A percentile compares a stretch with the other conserved stretches of the same genome.
Evolutionary conservation across 2,888 invertebrate genomes (phyloP).

Genomic region (Deroplatys truncata): DNA sequence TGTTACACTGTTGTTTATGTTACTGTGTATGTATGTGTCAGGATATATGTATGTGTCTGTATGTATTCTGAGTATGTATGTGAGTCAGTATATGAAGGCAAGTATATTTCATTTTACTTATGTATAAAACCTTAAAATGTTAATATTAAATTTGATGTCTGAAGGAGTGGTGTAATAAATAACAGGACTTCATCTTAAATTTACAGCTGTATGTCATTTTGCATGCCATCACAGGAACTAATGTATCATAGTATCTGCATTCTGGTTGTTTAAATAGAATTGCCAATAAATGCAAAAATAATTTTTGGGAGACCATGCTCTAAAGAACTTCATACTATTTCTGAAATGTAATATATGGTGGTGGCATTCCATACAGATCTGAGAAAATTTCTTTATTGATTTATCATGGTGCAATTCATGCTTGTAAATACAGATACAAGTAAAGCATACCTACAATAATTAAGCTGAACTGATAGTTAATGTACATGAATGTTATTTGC

Average conservation of each 20-base stretch:
- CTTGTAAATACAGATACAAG: neutral
- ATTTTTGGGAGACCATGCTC: neutral
- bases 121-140: neutral
- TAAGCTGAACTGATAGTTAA: neutral
- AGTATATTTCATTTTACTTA: neutral
- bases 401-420: neutral
- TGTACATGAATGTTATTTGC: constrained; percentile 5
- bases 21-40: neutral
- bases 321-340: neutral
- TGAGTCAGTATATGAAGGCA: neutral
- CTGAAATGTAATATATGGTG: neutral
- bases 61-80: neutral
- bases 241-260: neutral
- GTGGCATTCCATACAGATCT: neutral
- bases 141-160: neutral
- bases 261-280: neutral
- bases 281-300: neutral
- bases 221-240: neutral
- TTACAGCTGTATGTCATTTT: neutral
- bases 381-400: neutral
- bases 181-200: neutral
- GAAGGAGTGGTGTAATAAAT: neutral
- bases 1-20: neutral
- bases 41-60: neutral
- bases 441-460: neutral